Base-by-base conservation (phyloP, 2,888 invertebrate genomes). In the Exocentrus adspersus region DNA sequence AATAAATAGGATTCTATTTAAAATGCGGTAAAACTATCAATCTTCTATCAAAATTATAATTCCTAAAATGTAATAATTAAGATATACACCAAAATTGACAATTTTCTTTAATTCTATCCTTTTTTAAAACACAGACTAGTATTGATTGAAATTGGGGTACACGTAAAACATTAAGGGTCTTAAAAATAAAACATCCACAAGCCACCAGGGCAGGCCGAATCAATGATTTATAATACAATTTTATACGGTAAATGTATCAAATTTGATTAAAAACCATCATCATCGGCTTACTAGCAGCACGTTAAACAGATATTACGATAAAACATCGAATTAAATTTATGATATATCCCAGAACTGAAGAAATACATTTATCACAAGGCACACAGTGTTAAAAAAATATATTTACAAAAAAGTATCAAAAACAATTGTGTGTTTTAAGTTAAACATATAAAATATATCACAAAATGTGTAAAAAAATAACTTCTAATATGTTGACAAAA, bases 361-460 rank as follows among this genome's bases (percentile, higher is more conserved):
- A 73, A 74, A 74, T 73, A 72, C 65, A 52, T 72, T 74, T 73
- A 74, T 72, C 73, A 74, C 74, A 74, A 74, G 72, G 72, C 72
- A 72, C 73, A 62, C 54, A 46, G 69, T 71, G 67, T 68, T 60
- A 64, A 67, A 71, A 69, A 70, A 60, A 54, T 64, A 67, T 67
- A 65, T 51, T 24, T 52, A 43, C 32, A 60, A 43, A 46, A 61
- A 56, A 53, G 20, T 43, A 53, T 52, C 17, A 20, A 52, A 53
- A 45, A 12, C 12, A 3, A 57, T 19, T 48, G 58, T 48, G 16
- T 6, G 45, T 58, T 46, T 17, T 54, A 54, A 43, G 24, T 7
- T 16, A 21, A 19, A 24, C 30, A 24, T 16, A 60, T 24, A 50
- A 60, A 52, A 52, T 42, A 60, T 60, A 60, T 60, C 52, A 60